A percentile compares a stretch with the other conserved stretches of the same genome.
Evolutionary conservation across 2,113 vertebrate species (phyloP).

Genomic region (Merops nubicus): DNA sequence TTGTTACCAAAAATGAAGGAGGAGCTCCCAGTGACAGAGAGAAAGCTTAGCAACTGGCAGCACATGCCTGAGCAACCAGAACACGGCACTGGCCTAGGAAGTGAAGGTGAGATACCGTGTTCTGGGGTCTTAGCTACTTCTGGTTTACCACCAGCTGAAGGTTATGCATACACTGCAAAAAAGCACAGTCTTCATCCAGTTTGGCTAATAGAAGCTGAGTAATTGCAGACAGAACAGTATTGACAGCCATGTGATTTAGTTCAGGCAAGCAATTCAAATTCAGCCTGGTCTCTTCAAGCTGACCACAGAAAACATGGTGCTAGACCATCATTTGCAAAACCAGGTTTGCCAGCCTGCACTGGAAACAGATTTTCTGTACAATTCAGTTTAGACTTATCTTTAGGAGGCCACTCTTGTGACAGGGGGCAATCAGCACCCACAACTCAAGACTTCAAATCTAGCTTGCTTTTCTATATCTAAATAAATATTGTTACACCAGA

Average conservation of each 20-base stretch:
- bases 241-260: not conserved
- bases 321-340: not conserved
- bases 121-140: not conserved
- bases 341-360: not conserved
- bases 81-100: not conserved
- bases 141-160: not conserved
- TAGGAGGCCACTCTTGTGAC: not conserved
- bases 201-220: not conserved
- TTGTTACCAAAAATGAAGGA: not conserved
- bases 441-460: not conserved
- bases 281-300: not conserved
- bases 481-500: not conserved
- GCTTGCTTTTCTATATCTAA: not conserved
- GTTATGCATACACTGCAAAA: not conserved
- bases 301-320: not conserved
- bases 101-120: not conserved
- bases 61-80: not conserved
- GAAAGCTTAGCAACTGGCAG: not conserved
- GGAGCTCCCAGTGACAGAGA: not conserved
- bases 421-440: not conserved
- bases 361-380: not conserved
- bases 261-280: not conserved
- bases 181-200: not conserved
- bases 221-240: not conserved
- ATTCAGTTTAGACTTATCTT: not conserved